Conservation (phyloP, 2,888 invertebrate genomes). For the Plagodis dolabraria region DNA sequence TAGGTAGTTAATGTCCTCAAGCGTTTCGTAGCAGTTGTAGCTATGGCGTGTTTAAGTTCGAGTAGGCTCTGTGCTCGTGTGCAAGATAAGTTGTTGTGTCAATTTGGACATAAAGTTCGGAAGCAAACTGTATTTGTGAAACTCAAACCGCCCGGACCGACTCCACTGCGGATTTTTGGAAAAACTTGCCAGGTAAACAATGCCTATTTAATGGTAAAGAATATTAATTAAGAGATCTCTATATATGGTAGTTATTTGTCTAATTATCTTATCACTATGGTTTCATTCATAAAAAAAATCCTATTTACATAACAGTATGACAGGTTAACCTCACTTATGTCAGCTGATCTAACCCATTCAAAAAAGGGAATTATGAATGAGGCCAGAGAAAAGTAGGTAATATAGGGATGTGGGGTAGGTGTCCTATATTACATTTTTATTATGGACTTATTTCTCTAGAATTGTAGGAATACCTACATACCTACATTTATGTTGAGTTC, state of each 20-base stretch:
- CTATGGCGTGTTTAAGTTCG: slow-evolving; percentile 93
- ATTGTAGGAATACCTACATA: too few species aligned
- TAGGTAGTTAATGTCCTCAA: slow-evolving; percentile 83
- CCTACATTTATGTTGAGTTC: too few species aligned
- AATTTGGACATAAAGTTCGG: slow-evolving; percentile 89
- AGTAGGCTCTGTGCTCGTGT: slow-evolving; percentile 93
- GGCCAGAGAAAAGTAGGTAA: slow-evolving; percentile 1
- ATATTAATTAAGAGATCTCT: slow-evolving; percentile 2
- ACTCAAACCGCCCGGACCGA: slow-evolving; percentile 87
- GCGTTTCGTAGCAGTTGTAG: slow-evolving; percentile 89
- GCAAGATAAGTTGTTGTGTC: slow-evolving; percentile 91
- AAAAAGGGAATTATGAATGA: slow-evolving; percentile 40
- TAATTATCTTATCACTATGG: slow-evolving; percentile 14
- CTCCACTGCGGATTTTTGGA: slow-evolving; percentile 82
- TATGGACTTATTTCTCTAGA: too few species aligned
- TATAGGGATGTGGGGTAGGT: too few species aligned
- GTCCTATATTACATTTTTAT: too few species aligned
- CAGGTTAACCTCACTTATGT: slow-evolving; percentile 55
- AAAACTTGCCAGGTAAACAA: slow-evolving; percentile 79
- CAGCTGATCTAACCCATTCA: slow-evolving; percentile 51
- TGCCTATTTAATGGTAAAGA: slow-evolving; percentile 19
- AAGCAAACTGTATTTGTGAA: slow-evolving; percentile 89
- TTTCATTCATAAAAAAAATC: slow-evolving; percentile 35
- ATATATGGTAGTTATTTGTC: not conserved
- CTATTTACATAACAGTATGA: slow-evolving; percentile 59